Evolutionary conservation across 2,888 invertebrate species (phyloP).

Genomic region (Eustalomyia histrio): DNA sequence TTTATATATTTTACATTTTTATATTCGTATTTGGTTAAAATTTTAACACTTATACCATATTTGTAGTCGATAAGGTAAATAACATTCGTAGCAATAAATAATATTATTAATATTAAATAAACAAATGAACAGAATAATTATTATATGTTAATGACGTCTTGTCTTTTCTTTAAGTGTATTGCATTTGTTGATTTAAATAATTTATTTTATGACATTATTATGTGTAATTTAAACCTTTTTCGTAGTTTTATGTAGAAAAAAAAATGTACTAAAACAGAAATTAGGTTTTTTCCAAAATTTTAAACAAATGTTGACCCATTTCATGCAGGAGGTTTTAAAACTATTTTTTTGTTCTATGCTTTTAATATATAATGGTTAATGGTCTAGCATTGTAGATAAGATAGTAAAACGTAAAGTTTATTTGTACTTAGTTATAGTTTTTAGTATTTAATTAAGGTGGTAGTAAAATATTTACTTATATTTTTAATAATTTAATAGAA

Average conservation of each 20-base stretch:
- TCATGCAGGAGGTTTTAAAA: neutral
- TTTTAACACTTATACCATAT: slow-evolving; percentile 41
- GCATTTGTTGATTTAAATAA: neutral
- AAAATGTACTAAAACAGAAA: no score
- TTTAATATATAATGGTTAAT: neutral
- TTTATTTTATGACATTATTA: neutral
- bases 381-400: neutral
- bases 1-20: slow-evolving; percentile 3
- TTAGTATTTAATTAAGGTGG: neutral
- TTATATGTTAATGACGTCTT: slow-evolving; percentile 20
- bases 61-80: slow-evolving; percentile 26
- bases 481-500: neutral
- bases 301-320: slow-evolving; percentile 7
- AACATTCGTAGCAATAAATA: slow-evolving; percentile 10
- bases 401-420: neutral
- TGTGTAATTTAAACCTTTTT: neutral
- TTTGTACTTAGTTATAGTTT: neutral
- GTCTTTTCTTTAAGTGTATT: neutral
- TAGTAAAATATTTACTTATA: slow-evolving; percentile 16
- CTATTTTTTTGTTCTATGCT: neutral
- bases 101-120: slow-evolving; percentile 3
- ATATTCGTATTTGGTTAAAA: slow-evolving; percentile 35
- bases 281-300: no score
- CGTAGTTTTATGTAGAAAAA: no score
- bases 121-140: neutral